Conservation (phyloP, 2,113 vertebrate species). For the Panthera leo region DNA sequence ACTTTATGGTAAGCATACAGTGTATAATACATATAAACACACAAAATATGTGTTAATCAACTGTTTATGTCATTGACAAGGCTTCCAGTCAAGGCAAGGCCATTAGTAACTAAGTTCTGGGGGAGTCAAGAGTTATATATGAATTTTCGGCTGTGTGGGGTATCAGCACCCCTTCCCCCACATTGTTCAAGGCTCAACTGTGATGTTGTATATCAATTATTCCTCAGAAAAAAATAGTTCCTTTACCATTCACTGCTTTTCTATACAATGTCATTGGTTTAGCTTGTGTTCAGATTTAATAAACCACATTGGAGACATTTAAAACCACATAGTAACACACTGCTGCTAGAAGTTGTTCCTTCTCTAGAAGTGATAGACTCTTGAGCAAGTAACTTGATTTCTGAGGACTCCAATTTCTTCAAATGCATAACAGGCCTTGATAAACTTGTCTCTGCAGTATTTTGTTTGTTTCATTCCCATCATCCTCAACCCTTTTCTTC, state of each 20-base stretch:
- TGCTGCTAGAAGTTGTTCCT: background rate
- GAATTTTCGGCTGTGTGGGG: background rate
- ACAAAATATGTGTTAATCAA: background rate
- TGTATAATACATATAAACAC: background rate
- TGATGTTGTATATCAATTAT: background rate
- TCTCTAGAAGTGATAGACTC: background rate
- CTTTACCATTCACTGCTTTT: background rate
- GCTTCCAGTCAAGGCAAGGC: background rate
- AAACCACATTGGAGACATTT: background rate
- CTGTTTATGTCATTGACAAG: background rate
- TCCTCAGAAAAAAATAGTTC: background rate
- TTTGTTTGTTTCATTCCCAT: background rate
- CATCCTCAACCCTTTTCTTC: background rate
- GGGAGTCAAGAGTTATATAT: background rate
- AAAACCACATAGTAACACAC: background rate
- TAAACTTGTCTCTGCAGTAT: background rate
- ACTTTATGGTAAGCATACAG: background rate
- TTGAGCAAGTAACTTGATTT: background rate
- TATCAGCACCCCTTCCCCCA: background rate
- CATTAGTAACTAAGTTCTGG: background rate
- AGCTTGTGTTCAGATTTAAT: background rate
- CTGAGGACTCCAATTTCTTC: background rate
- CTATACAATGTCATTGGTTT: background rate
- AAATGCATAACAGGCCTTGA: background rate
- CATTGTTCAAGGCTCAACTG: background rate